Evolutionary conservation across 2,888 invertebrate species (phyloP).

Genomic region (Eurytoma adleriae): DNA sequence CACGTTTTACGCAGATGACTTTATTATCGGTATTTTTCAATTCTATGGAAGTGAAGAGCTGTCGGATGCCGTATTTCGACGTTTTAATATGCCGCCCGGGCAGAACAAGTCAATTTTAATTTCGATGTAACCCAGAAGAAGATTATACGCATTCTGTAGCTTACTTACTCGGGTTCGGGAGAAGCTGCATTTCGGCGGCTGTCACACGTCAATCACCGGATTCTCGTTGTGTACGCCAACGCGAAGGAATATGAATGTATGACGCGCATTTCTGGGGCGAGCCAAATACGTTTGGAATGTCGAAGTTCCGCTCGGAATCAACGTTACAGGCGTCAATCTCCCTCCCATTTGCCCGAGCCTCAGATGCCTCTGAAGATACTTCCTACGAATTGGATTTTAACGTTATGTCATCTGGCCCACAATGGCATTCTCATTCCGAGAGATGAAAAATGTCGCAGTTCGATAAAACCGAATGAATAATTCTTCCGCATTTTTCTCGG

Average conservation of each 20-base stretch:
- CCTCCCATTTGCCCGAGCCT: slow-evolving; percentile 1
- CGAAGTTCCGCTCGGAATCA: slow-evolving; percentile 43
- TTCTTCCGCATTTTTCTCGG: too few species aligned
- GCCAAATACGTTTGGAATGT: slow-evolving; percentile 44
- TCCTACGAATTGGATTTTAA: neutral
- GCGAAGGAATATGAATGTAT: slow-evolving; percentile 28
- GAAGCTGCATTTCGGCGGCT: slow-evolving; percentile 18
- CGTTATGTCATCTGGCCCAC: slow-evolving; percentile 6
- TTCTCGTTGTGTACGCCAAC: neutral
- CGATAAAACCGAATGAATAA: neutral
- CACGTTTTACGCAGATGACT: too few species aligned
- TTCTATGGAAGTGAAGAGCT: too few species aligned
- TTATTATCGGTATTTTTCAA: too few species aligned
- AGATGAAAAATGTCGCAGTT: slow-evolving; percentile 13
- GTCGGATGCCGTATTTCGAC: neutral
- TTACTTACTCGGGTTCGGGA: neutral
- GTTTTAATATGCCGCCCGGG: neutral
- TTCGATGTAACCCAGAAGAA: neutral
- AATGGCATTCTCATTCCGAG: slow-evolving; percentile 20
- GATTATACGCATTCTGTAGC: neutral
- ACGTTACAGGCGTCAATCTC: slow-evolving; percentile 45
- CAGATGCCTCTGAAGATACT: slow-evolving; percentile 10
- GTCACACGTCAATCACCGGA: slow-evolving; percentile 37
- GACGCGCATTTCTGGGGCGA: slow-evolving; percentile 25
- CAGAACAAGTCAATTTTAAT: neutral